Percentiles rank a stretch among this genome's conserved stretches.
Conservation (phyloP, 2,113 vertebrate species). For the Pycnonotus jocosus region DNA sequence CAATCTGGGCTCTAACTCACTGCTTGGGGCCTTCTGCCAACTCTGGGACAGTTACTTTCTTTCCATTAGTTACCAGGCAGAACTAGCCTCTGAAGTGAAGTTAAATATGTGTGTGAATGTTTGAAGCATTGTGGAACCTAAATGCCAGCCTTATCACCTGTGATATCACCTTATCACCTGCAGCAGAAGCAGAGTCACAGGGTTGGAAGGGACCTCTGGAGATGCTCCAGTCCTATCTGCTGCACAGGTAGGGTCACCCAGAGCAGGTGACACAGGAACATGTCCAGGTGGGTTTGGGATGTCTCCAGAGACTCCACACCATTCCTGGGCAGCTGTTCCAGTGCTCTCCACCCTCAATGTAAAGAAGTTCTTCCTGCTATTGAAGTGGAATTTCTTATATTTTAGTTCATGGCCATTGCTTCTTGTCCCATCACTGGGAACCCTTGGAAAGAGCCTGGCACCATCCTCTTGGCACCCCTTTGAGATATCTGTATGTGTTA, state of each 20-base stretch:
- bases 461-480: neutral
- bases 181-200: neutral
- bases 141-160: neutral
- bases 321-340: neutral
- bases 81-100: neutral
- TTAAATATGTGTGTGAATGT: rapidly evolving
- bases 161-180: neutral
- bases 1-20: rapidly evolving
- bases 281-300: neutral
- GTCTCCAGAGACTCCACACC: neutral
- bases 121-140: neutral
- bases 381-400: neutral
- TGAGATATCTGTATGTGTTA: neutral
- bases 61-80: neutral
- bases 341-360: neutral
- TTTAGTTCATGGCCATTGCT: neutral
- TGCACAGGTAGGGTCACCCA: neutral
- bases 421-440: neutral
- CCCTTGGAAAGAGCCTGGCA: neutral
- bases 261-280: neutral
- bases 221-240: no score
- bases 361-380: rapidly evolving
- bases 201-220: neutral
- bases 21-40: neutral
- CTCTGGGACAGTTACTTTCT: neutral